Conservation (phyloP, 1,140 invertebrate genomes). For the Drosophila hydei region DNA sequence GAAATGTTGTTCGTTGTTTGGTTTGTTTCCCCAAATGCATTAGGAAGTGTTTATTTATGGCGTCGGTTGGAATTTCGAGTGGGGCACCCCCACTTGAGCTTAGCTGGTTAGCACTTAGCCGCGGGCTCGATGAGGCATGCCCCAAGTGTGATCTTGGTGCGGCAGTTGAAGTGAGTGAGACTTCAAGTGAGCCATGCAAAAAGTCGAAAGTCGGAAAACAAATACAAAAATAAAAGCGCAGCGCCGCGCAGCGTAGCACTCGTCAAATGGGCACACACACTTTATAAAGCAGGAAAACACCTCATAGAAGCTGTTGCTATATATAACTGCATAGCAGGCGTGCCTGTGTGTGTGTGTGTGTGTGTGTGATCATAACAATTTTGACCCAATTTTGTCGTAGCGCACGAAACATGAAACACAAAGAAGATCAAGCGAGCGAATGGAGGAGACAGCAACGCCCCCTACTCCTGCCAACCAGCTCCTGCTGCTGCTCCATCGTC, state of each 20-base stretch:
- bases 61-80: conserved; percentile 6
- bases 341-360: conserved; percentile 34
- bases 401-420: conserved; percentile 53
- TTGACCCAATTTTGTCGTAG: conserved; percentile 74
- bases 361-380: conserved; percentile 81
- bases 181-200: conserved; percentile 46
- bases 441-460: conserved; percentile 33
- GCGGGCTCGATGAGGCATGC: neutral
- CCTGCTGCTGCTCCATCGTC: conserved; percentile 1
- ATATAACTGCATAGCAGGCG: conserved; percentile 74
- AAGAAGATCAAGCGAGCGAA: conserved; percentile 34
- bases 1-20: conserved; percentile 9
- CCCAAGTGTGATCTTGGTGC: conserved; percentile 22
- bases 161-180: neutral
- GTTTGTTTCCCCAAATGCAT: conserved; percentile 47
- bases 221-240: neutral
- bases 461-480: conserved; percentile 4
- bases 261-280: conserved; percentile 65
- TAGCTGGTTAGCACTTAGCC: conserved; percentile 37
- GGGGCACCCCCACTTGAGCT: conserved; percentile 65
- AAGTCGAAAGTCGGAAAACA: conserved; percentile 40
- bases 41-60: conserved; percentile 56
- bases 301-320: conserved; percentile 57
- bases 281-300: conserved; percentile 68
- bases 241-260: conserved; percentile 16